Conservation (phyloP, 2,113 vertebrate genomes). For the Morone saxatilis region DNA sequence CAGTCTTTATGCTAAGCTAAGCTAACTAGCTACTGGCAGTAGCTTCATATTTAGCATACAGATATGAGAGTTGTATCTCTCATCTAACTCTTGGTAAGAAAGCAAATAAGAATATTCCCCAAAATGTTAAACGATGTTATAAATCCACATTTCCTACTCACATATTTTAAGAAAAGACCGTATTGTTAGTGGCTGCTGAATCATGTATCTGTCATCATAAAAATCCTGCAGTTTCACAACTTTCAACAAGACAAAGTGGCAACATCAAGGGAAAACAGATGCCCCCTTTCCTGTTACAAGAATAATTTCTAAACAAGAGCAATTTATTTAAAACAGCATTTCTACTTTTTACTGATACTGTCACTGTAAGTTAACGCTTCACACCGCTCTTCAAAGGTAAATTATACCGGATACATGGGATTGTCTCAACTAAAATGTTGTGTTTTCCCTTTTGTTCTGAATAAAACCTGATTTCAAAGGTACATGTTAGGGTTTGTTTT, state of each 20-base stretch:
- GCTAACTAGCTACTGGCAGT: too few species aligned
- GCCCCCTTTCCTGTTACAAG: background rate
- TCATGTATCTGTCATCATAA: background rate
- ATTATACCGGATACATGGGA: slow-evolving; percentile 14
- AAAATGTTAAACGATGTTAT: too few species aligned
- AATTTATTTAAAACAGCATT: background rate
- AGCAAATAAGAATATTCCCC: background rate
- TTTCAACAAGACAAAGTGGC: background rate
- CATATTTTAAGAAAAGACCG: background rate
- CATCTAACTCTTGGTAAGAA: background rate
- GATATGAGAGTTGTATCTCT: background rate
- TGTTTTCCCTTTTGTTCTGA: slow-evolving; percentile 18
- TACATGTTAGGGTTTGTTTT: background rate
- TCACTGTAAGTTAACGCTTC: slow-evolving; percentile 5
- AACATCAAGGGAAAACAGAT: background rate
- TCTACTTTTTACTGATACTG: background rate
- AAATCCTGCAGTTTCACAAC: background rate
- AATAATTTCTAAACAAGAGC: background rate
- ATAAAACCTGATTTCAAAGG: background rate
- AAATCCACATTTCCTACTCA: background rate
- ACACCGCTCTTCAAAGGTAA: slow-evolving; percentile 13
- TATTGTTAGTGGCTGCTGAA: background rate
- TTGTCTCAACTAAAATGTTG: background rate
- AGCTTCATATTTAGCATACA: too few species aligned
- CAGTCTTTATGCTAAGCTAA: background rate